Conservation (phyloP, 2,797 vertebrate species). For the Ambastaia sidthimunki region DNA sequence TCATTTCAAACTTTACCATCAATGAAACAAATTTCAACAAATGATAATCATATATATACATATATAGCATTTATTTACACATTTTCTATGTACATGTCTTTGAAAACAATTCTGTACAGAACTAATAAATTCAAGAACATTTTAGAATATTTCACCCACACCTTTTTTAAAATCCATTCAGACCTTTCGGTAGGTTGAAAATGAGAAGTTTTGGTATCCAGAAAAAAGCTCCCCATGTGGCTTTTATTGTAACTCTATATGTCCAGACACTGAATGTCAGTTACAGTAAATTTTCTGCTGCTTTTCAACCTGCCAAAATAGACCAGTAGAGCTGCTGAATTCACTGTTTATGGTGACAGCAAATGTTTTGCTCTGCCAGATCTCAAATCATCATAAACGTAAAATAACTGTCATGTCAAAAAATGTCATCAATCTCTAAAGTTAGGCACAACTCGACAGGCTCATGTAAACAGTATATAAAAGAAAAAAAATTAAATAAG, state of each 20-base stretch:
- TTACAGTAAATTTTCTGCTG: slow-evolving; percentile 30
- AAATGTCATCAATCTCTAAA: slow-evolving; percentile 59
- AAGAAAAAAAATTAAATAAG: slow-evolving; percentile 57
- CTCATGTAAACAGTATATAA: slow-evolving; percentile 73
- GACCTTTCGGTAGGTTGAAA: slow-evolving; percentile 51
- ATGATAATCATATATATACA: slow-evolving; percentile 67
- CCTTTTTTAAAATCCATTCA: slow-evolving; percentile 51
- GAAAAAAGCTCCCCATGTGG: slow-evolving; percentile 32
- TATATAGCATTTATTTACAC: slow-evolving; percentile 86
- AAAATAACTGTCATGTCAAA: slow-evolving; percentile 62
- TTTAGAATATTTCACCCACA: slow-evolving; percentile 55
- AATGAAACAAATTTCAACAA: slow-evolving; percentile 23
- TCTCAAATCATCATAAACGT: slow-evolving; percentile 55
- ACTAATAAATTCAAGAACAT: slow-evolving; percentile 73
- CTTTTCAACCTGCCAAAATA: slow-evolving; percentile 15
- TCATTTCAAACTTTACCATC: neutral
- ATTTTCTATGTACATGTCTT: slow-evolving; percentile 83
- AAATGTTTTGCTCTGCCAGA: slow-evolving; percentile 31
- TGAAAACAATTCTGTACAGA: slow-evolving; percentile 83
- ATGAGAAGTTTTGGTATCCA: slow-evolving; percentile 58
- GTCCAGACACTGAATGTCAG: slow-evolving; percentile 40
- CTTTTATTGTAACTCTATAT: slow-evolving; percentile 35
- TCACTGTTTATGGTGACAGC: slow-evolving; percentile 9
- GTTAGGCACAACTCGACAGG: slow-evolving; percentile 80
- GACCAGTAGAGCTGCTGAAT: neutral